Percentiles rank a stretch among this genome's conserved stretches.
These are phyloP conservation scores for Parnassius glacialis DNA, from an alignment of 2,888 invertebrate species.

Conservation along the genomic window DNA sequence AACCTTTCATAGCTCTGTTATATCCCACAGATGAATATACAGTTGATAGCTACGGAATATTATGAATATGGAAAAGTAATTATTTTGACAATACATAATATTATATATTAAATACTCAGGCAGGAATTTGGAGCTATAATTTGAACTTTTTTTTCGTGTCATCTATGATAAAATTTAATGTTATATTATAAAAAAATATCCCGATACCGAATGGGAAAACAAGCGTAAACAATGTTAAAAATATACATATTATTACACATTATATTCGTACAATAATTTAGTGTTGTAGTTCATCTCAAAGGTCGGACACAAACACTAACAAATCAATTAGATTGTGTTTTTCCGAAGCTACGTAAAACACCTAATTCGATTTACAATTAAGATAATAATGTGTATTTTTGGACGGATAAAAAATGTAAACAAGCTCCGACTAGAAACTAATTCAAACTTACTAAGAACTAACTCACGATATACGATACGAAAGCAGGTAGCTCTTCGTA, in stretches of 20 bases:
- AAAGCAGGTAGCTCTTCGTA: constrained; percentile 49
- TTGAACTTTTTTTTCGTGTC: too few relatives aligned
- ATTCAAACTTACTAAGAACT: constrained; percentile 20
- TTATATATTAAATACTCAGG: too few relatives aligned
- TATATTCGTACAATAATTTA: too few relatives aligned
- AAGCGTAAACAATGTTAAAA: too few relatives aligned
- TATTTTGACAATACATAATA: too few relatives aligned
- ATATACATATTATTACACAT: too few relatives aligned
- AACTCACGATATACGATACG: constrained; percentile 22
- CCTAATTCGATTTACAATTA: constrained; percentile 23
- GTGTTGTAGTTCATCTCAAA: neutral
- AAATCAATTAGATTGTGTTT: constrained; percentile 8
- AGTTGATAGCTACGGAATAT: neutral
- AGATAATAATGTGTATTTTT: constrained; percentile 24
- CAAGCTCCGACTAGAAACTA: constrained; percentile 16
- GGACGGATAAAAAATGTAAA: constrained; percentile 21
- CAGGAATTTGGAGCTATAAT: too few relatives aligned
- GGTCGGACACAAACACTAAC: constrained; percentile 2
- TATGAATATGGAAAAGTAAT: too few relatives aligned
- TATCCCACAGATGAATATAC: neutral
- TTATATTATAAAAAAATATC: too few relatives aligned
- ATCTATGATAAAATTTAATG: too few relatives aligned
- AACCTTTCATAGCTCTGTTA: neutral
- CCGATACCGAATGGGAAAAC: too few relatives aligned
- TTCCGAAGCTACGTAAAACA: constrained; percentile 12